Evolutionary conservation across 2,113 vertebrate species (phyloP).

Genomic region (Petaurus breviceps): DNA sequence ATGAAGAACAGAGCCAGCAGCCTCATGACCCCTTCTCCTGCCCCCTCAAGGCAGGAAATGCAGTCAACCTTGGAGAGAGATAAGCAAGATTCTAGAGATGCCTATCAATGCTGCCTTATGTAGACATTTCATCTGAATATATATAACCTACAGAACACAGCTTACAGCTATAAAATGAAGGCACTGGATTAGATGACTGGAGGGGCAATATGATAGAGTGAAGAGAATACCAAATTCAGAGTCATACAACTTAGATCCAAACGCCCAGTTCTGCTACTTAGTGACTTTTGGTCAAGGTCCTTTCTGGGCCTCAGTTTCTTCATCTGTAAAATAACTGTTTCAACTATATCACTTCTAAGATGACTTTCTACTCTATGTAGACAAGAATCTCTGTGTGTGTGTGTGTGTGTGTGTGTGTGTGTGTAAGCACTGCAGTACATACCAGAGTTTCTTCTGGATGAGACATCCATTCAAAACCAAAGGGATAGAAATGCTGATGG

Average conservation of each 20-base stretch:
- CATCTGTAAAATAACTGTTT: neutral
- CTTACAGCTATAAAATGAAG: neutral
- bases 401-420: neutral
- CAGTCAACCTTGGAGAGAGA: neutral
- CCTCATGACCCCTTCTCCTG: neutral
- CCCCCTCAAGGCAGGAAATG: neutral
- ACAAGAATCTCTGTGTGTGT: no score
- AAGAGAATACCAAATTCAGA: neutral
- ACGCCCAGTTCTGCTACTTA: neutral
- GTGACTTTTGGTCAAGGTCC: neutral
- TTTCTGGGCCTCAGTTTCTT: neutral
- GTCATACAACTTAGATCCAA: neutral
- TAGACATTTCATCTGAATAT: no score
- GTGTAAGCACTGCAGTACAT: neutral
- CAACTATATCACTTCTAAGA: neutral
- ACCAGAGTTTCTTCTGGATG: neutral
- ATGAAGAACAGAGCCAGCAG: neutral
- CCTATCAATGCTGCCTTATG: neutral
- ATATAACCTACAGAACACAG: no score
- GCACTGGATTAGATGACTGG: neutral
- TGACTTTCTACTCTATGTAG: neutral
- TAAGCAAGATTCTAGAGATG: neutral
- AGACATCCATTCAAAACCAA: neutral
- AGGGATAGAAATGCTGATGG: slow-evolving; percentile 22
- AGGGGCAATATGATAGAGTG: neutral